phyloP scores from a whole-genome alignment of 2,888 invertebrate genomes.

The Alloplasta piceator region DNA sequence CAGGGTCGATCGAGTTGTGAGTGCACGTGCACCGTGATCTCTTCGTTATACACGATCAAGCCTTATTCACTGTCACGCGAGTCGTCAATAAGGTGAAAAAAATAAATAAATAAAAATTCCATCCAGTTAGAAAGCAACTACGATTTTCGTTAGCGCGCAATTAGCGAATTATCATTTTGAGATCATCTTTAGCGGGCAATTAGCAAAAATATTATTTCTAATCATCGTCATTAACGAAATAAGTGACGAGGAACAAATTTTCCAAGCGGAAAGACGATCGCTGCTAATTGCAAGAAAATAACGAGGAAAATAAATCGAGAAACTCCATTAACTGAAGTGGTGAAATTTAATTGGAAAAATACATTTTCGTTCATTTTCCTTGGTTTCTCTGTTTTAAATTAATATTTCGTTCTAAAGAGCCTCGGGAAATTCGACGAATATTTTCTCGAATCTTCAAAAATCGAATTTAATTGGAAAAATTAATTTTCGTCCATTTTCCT shows the following conservation, averaged over 20 bases:
- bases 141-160: not conserved
- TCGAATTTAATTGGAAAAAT: no score
- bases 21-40: slow-evolving; percentile 30
- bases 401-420: no score
- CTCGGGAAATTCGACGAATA: no score
- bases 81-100: not conserved
- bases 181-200: not conserved
- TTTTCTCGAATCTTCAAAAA: no score
- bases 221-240: no score
- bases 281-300: not conserved
- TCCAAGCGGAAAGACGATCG: not conserved
- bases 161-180: not conserved
- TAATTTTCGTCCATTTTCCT: no score
- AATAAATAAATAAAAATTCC: not conserved
- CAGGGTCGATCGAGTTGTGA: slow-evolving; percentile 22
- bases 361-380: not conserved
- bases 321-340: no score
- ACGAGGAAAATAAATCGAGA: not conserved
- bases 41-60: not conserved
- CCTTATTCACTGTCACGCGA: not conserved
- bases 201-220: not conserved
- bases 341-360: not conserved
- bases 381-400: no score
- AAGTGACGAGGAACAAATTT: not conserved
- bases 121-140: not conserved